Base-by-base conservation (phyloP, 2,113 vertebrate genomes). In the Cygnus buccinator region DNA sequence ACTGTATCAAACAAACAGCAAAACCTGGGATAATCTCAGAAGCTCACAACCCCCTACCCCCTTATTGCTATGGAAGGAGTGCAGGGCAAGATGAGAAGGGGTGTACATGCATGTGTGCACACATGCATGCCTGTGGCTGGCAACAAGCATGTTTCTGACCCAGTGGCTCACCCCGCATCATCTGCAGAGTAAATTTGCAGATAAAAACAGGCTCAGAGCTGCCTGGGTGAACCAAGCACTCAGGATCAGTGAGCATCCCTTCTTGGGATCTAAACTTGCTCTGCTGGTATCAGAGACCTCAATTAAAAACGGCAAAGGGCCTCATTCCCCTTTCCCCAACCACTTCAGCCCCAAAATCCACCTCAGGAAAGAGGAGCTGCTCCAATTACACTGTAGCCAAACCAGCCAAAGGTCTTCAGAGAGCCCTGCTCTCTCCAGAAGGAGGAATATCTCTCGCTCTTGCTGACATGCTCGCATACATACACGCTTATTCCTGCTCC, bases 201-300 rank as follows among this genome's bases (percentile, higher is more conserved):
- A 18, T 33, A 29, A 37, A 81, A 90, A 14, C 18, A 71, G 14
- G 8, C 29, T 79, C 6, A 8, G 43, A 86, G 55, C 46, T 52
- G 61, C 70, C 39, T 65, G 3, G 0, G 44, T 37, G 55, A 63
- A 59, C 9, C 20, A 83, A 44, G 11, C 8, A 0, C 52, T 63
- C 35, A 31, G 43, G 19, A 67, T 25, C 1, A 0, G 20, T 10
- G 28, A 90, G 25, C 37, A 6, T 11, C 68, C 26, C 0, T 22
- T 48, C 50, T 43, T 10, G 20, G 50, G 37, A 11, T 39, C 61
- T 13, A 21, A 84, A 80, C 55, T 33, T 16, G 44, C 19, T 66
- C 25, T 41, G 25, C 33, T 33, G 3, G n/a, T 44, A 50, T 26
- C 26, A 50, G 33, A 46, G 17, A 14, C 41, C 29, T n/a, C 44